A percentile compares a stretch with the other conserved stretches of the same genome.
Conservation (phyloP, 2,888 invertebrate species). For the Miltochrista miniata region DNA sequence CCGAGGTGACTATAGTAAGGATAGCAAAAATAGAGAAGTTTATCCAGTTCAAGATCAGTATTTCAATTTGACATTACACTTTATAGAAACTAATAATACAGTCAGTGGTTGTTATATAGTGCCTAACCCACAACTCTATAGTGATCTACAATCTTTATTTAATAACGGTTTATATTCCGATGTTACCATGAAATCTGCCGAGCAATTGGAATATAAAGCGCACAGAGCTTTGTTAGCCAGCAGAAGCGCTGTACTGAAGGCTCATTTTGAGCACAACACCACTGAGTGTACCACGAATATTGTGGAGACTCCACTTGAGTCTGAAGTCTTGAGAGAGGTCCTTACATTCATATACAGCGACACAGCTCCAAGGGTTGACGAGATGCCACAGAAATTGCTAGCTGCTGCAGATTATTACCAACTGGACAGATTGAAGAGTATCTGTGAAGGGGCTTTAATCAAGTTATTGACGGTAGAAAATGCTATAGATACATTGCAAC, state of each 20-base stretch:
- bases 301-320: conserved; percentile 66
- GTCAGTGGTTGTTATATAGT: conserved; percentile 51
- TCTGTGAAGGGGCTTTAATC: conserved; percentile 73
- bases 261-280: conserved; percentile 76
- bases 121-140: conserved; percentile 64
- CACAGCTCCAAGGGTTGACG: conserved; percentile 70
- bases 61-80: conserved; percentile 69
- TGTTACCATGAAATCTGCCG: conserved; percentile 69
- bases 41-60: conserved; percentile 55
- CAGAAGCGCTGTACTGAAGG: conserved; percentile 71
- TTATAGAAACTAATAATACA: conserved; percentile 72
- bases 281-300: conserved; percentile 68
- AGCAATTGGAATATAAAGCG: conserved; percentile 65
- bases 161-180: conserved; percentile 70
- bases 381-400: conserved; percentile 70
- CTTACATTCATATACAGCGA: conserved; percentile 73
- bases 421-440: conserved; percentile 64
- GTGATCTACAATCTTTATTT: conserved; percentile 69
- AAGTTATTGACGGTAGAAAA: conserved; percentile 73
- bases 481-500: conserved; percentile 71
- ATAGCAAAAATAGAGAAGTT: conserved; percentile 61
- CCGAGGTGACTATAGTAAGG: no score
- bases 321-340: conserved; percentile 68
- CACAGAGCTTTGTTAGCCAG: conserved; percentile 74
- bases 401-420: conserved; percentile 77